Conservation (phyloP, 2,113 vertebrate species). For the Grammomys dolichurus region DNA sequence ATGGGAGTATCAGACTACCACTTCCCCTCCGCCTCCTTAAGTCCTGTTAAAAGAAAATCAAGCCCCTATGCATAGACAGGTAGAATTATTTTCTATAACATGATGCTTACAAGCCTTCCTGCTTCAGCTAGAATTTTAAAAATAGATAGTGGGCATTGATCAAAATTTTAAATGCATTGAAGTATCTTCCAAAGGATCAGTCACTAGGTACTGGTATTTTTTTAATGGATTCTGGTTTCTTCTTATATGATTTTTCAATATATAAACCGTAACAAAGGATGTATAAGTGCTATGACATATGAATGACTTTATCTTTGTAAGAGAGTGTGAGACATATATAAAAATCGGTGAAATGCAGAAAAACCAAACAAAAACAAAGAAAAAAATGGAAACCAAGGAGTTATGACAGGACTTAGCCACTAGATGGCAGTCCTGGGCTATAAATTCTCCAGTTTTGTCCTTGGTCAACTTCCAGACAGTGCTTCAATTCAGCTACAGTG, state of each 20-base stretch:
- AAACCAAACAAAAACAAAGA: neutral
- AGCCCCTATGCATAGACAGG: neutral
- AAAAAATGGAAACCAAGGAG: neutral
- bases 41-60: neutral
- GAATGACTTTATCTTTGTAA: neutral
- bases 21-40: neutral
- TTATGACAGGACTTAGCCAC: constrained; percentile 71
- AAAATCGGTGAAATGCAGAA: neutral
- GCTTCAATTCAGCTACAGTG: neutral
- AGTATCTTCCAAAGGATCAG: neutral
- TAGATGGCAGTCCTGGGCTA: constrained; percentile 85
- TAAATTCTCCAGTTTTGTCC: constrained; percentile 54
- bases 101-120: neutral
- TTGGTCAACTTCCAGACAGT: neutral
- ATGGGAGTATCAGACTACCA: neutral
- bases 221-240: neutral
- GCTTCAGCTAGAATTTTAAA: constrained; percentile 42
- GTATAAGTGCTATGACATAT: neutral
- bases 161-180: constrained; percentile 35
- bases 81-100: constrained; percentile 30
- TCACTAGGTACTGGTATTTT: neutral
- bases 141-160: neutral
- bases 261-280: neutral
- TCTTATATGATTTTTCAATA: constrained; percentile 6
- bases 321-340: neutral